These are phyloP conservation scores for Saturnia pavonia DNA, from an alignment of 2,888 invertebrate species.

Conservation along the genomic window DNA sequence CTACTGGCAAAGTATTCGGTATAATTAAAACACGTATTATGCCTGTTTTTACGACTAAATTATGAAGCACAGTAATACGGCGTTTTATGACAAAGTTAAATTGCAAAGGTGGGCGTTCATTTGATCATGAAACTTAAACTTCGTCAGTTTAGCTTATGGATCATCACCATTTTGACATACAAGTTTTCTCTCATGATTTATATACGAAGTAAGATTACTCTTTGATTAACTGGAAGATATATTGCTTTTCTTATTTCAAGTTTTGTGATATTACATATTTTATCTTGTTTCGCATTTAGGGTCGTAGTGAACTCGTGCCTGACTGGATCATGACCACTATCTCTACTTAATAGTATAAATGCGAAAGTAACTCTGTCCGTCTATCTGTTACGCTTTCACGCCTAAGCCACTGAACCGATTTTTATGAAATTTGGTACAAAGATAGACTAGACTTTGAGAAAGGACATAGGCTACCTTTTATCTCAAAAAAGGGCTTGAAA, in stretches of 20 bases:
- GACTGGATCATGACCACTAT: not conserved
- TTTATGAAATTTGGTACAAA: too few species aligned
- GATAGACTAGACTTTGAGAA: too few species aligned
- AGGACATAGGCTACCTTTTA: too few species aligned
- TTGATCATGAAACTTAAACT: conserved; percentile 28
- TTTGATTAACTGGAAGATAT: conserved; percentile 39
- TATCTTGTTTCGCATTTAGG: not conserved
- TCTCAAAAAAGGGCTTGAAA: too few species aligned
- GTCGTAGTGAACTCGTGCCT: not conserved
- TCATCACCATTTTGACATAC: conserved; percentile 19
- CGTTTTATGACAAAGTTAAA: conserved; percentile 45
- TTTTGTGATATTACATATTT: not conserved
- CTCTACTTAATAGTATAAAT: too few species aligned
- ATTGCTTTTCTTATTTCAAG: conserved; percentile 5
- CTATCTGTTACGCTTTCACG: too few species aligned
- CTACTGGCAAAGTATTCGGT: not conserved
- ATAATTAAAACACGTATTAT: not conserved
- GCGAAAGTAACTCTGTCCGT: too few species aligned
- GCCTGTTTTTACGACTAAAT: not conserved
- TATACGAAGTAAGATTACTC: conserved; percentile 48
- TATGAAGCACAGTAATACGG: conserved; percentile 27
- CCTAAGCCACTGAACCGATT: too few species aligned
- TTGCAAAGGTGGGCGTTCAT: conserved; percentile 43
- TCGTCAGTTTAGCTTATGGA: conserved; percentile 23
- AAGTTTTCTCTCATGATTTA: conserved; percentile 37